Base-by-base conservation (phyloP, 2,797 vertebrate species). In the Rhabdophis nuchalis region DNA sequence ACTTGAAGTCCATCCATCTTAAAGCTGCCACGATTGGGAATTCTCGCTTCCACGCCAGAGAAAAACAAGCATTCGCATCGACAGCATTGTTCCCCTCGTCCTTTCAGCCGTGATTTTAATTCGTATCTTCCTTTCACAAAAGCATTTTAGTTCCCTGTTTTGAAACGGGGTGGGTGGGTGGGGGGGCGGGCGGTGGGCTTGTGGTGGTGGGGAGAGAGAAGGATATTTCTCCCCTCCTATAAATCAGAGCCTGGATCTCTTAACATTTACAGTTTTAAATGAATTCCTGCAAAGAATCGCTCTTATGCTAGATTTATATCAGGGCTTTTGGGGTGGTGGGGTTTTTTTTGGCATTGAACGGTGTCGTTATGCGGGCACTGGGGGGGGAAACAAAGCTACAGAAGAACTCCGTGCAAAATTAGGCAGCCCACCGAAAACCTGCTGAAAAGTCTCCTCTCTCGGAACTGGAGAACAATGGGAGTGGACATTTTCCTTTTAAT, bases 281-380 rank as follows among this genome's bases (percentile, higher is more conserved):
- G 97, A 97, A 98, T 98, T 98, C 97, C 97, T 97, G 97, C 97
- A 97, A 97, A 97, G 98, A 97, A 97, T 98, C 97, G 98, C 97
- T 98, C 97, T 97, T 98, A 97, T 97, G 97, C 97, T 96, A 97
- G 97, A 98, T 98, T 98, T 98, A 98, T 98, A 98, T 98, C 97
- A 97, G 97, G 57, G 1, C 23, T 56, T 56, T n/a, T n/a, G n/a
- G n/a, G n/a, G n/a, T n/a, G n/a, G n/a, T n/a, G n/a, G n/a, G 14
- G 20, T 56, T 56, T 56, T 18, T 18, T 56, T 95, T 97, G 97
- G 97, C 97, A 97, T 96, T 97, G 97, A 98, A 97, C 97, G 97
- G 97, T 97, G 97, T 97, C 97, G 72, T 98, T 98, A 98, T 94
- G 96, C 92, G 96, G 96, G 97, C 93, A 97, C 95, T 95, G 18